These are phyloP conservation scores for Dorcus parallelipipedus DNA, from an alignment of 2,888 invertebrate species.

Conservation along the genomic window DNA sequence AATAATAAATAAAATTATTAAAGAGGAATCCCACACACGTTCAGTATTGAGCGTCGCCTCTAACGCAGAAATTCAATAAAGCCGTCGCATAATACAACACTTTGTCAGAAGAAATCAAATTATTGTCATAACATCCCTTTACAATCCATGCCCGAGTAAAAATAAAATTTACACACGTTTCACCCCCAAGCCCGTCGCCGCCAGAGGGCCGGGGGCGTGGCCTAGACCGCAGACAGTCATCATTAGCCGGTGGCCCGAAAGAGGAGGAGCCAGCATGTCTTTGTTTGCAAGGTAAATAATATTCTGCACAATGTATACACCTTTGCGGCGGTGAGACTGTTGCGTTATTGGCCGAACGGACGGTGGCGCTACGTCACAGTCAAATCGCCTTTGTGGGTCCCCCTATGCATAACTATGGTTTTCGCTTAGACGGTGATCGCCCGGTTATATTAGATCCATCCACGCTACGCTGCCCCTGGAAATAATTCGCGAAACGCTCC, in stretches of 20 bases:
- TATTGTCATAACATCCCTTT: constrained; percentile 19
- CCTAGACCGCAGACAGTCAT: constrained; percentile 40
- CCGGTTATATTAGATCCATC: constrained; percentile 43
- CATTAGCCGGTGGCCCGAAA: constrained; percentile 49
- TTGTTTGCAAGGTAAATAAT: constrained; percentile 68
- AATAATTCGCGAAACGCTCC: constrained; percentile 41
- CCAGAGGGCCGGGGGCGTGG: constrained; percentile 34
- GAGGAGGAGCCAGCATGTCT: constrained; percentile 47
- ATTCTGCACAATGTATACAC: constrained; percentile 71
- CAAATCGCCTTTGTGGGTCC: constrained; percentile 36
- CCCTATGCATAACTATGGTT: constrained; percentile 49
- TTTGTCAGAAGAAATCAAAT: constrained; percentile 10
- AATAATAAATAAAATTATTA: no score
- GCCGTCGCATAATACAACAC: neutral
- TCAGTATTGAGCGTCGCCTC: no score
- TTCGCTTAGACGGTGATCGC: constrained; percentile 44
- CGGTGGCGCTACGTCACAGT: constrained; percentile 44
- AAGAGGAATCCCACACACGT: no score
- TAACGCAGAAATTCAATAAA: neutral
- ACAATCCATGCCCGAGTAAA: constrained; percentile 11
- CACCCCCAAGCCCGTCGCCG: constrained; percentile 34
- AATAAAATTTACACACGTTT: constrained; percentile 17
- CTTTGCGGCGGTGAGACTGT: constrained; percentile 45
- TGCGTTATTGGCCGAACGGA: constrained; percentile 44
- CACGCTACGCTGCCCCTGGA: constrained; percentile 40